Percentiles rank a stretch among this genome's conserved stretches.
phyloP scores from a whole-genome alignment of 2,888 invertebrate species.

The Dusona sp. region DNA sequence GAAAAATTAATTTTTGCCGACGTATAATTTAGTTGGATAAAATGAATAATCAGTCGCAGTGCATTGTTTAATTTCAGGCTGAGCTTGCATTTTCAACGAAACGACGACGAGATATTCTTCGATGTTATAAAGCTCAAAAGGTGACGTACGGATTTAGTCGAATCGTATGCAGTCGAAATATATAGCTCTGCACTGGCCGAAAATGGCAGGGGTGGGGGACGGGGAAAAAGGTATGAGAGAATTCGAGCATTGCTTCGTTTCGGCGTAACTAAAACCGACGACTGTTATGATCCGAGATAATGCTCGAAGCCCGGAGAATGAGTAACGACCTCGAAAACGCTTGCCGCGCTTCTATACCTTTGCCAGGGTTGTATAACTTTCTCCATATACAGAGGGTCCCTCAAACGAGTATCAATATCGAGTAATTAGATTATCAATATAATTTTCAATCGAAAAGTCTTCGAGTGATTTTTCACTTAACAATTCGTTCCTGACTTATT shows the following conservation, averaged over 20 bases:
- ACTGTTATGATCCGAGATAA: constrained; percentile 64
- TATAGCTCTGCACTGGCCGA: constrained; percentile 2
- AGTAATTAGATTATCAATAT: neutral
- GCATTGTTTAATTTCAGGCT: neutral
- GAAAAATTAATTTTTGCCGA: neutral
- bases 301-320: constrained; percentile 48
- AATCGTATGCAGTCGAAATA: neutral
- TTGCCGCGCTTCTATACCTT: constrained; percentile 21
- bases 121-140: constrained; percentile 31
- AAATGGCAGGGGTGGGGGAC: neutral
- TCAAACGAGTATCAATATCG: neutral
- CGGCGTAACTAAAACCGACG: constrained; percentile 59
- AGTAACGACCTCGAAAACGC: constrained; percentile 58
- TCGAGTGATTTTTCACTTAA: neutral
- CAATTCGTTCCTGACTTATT: too few species aligned
- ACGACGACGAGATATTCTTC: neutral
- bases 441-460: neutral
- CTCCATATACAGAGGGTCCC: neutral
- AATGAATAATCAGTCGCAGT: neutral
- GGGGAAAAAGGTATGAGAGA: constrained; percentile 12
- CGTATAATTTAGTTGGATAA: neutral
- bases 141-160: constrained; percentile 8
- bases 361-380: neutral
- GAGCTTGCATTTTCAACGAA: constrained; percentile 6
- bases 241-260: constrained; percentile 51